Evolutionary conservation across 2,888 invertebrate genomes (phyloP).

Genomic region (Acronicta alni): DNA sequence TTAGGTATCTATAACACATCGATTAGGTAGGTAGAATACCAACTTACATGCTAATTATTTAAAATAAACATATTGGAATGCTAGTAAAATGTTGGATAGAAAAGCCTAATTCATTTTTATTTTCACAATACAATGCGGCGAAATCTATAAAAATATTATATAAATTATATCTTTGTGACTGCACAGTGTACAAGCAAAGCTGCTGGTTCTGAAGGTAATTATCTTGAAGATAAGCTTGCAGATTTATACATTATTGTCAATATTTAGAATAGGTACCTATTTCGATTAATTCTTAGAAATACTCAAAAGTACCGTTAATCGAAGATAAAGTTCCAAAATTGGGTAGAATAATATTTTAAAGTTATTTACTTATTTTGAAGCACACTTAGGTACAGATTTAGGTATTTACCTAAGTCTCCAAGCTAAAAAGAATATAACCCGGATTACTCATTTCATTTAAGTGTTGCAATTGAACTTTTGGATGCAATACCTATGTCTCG

Average conservation of each 20-base stretch:
- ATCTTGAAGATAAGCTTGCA: neutral
- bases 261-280: neutral
- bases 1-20: constrained; percentile 46
- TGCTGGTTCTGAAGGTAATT: neutral
- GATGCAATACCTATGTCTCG: too few relatives aligned
- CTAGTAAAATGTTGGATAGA: constrained; percentile 11
- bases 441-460: too few relatives aligned
- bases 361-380: too few relatives aligned
- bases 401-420: too few relatives aligned
- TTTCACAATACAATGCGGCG: neutral
- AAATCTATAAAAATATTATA: neutral
- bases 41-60: constrained; percentile 29
- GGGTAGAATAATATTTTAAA: too few relatives aligned
- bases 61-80: constrained; percentile 37
- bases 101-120: neutral
- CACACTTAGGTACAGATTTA: too few relatives aligned
- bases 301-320: too few relatives aligned
- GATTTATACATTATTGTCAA: neutral
- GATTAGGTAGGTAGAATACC: constrained; percentile 18
- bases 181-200: neutral
- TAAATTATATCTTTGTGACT: neutral
- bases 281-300: too few relatives aligned
- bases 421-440: too few relatives aligned
- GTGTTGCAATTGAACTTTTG: too few relatives aligned
- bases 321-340: too few relatives aligned